Base-by-base conservation (phyloP, 2,888 invertebrate genomes). In the Eristalis tenax region DNA sequence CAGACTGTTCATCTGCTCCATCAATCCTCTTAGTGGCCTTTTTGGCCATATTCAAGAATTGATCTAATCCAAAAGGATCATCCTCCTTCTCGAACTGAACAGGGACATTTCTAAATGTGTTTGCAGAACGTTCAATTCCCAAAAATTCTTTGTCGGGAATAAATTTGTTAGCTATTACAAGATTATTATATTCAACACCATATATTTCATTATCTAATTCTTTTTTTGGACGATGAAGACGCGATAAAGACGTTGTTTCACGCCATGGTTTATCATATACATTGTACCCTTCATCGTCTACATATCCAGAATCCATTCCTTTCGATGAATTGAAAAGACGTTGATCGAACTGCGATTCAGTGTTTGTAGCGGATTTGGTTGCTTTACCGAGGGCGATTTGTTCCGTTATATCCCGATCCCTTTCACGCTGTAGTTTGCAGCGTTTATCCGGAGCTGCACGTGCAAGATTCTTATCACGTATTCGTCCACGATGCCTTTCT, bases 231-330 rank as follows among this genome's bases (percentile, higher is more conserved):
- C 98, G 93, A 93, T 99, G 99, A 78, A 99, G 96, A 92, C 98
- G 97, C 50, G 97, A 97, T 83, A 99, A 94, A 0, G 96, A 95
- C 89, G 96, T 97, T 38, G 96, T 96, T 90, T 98, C 97, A 76
- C 99, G 95, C 99, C 99, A 99, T 0, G 99, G 98, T 92, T 98
- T 98, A 93, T 99, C 99, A 91, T 99, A 99, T 0, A 99, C 99
- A 92, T 97, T 98, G 93, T 99, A 99, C 0, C 96, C 97, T 90
- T 99, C 99, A 90, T 99, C 99, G 90, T 99, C 99, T 0, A 96
- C 98, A 92, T 98, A 99, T 91, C 95, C 95, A 89, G 97, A 96
- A 91, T 98, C 99, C 96, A 99, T 96, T 70, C 98, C 98, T 90
- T 97, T 97, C 73, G 95, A 96, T 89, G 98, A 98, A 90, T 99